A percentile compares a stretch with the other conserved stretches of the same genome.
phyloP scores from a whole-genome alignment of 2,797 vertebrate species.

The Hafferia zeledoni region DNA sequence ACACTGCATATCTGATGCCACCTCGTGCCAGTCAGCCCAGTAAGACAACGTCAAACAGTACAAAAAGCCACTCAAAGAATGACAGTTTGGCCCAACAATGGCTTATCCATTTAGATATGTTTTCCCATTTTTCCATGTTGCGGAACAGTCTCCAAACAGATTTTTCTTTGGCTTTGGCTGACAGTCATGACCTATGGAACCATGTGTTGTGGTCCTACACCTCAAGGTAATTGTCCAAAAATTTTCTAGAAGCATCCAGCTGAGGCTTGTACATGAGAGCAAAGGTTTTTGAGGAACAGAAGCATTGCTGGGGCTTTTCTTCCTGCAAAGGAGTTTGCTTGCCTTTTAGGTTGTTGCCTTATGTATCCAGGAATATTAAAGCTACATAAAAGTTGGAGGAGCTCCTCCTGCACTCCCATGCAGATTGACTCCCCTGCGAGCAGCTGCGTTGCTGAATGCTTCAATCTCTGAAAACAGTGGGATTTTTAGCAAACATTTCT shows the following conservation, averaged over 20 bases:
- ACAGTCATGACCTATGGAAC: background rate
- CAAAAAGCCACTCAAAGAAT: slow-evolving; percentile 13
- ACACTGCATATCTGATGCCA: background rate
- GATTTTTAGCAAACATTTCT: background rate
- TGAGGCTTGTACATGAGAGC: background rate
- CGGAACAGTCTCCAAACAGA: background rate
- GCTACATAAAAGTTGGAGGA: background rate
- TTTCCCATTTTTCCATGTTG: background rate
- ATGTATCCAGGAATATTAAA: background rate
- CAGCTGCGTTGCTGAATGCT: background rate
- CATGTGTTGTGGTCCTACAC: rapidly evolving
- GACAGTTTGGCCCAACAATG: background rate
- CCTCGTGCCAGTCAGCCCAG: background rate
- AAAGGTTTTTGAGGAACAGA: background rate
- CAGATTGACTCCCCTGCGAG: background rate
- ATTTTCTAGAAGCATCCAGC: background rate
- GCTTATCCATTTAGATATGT: background rate
- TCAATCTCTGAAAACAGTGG: background rate
- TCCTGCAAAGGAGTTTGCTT: background rate
- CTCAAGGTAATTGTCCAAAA: background rate
- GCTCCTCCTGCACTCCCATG: background rate
- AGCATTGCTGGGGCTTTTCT: background rate
- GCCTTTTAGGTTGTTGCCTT: background rate
- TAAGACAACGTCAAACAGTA: slow-evolving; percentile 9
- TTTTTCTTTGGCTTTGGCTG: background rate